Base-by-base conservation (phyloP, 2,888 invertebrate species). In the Eupithecia subumbrata region DNA sequence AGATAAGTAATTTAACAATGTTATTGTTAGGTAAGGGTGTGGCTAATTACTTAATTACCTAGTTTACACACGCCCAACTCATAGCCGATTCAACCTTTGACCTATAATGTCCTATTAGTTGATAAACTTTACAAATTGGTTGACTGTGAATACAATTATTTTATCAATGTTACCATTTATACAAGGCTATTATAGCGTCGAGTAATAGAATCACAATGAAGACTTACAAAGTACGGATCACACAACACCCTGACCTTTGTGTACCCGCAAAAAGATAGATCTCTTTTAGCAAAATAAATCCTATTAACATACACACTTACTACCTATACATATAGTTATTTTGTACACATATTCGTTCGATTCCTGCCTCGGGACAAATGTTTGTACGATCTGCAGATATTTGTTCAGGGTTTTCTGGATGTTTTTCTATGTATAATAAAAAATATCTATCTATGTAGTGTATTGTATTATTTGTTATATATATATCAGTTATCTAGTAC, bases 161-260 rank as follows among this genome's bases (percentile, higher is more conserved):
- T 63, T 64, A 16, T 64, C 30, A 30, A 30, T 30, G 25, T 63
- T 63, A 14, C 64, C 5, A 63, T 63, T 25, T 30, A 63, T 25
- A 18, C 64, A 30, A 64, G n/a, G 66, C n/a, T n/a, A 37, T 11
- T 37, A 9, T 14, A n/a, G 18, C 5, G 63, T 48, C 67, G 74
- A 75, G 73, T 73, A 43, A 73, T 73, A 63, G 30, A 75, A 76
- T 72, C 74, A 72, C 69, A 66, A 25, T 66, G 77, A 74, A 77
- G 77, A 68, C 77, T 68, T 75, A 77, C 73, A 73, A 75, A 68
- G 67, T 69, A 70, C 40, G 52, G 64, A 66, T 71, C 74, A 67
- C 56, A 74, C 68, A 73, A 73, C 64, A 40, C 5, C 5, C 22
- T 67, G 37, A 67, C 67, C 67, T 67, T 67, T 37, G 37, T 43